These are phyloP conservation scores for Pelecanoides urinatrix DNA, from an alignment of 2,113 vertebrate genomes.

Conservation along the genomic window DNA sequence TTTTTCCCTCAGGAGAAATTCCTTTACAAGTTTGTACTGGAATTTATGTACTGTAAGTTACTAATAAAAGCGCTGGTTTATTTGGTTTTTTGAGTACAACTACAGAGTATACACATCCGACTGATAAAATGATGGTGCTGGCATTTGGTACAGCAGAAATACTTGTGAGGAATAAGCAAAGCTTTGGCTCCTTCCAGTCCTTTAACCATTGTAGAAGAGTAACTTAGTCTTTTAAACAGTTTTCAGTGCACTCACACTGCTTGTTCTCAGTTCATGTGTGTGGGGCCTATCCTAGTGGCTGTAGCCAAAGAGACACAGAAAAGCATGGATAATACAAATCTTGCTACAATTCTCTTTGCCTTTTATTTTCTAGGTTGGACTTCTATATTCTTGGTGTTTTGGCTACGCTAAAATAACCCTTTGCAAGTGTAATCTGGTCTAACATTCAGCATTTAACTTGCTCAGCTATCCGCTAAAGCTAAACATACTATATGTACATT, in stretches of 20 bases:
- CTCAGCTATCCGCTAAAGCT: background rate
- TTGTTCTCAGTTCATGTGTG: background rate
- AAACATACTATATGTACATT: background rate
- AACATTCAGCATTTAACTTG: background rate
- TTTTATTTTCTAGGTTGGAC: background rate
- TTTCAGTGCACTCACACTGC: background rate
- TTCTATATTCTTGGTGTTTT: background rate
- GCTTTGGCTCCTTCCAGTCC: background rate
- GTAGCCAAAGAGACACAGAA: background rate
- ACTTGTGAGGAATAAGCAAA: background rate
- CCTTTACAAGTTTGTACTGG: conserved; percentile 30
- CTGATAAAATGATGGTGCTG: background rate
- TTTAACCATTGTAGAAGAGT: background rate
- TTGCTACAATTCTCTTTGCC: background rate
- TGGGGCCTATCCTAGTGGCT: background rate
- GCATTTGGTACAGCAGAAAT: background rate
- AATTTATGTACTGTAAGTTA: conserved; percentile 45
- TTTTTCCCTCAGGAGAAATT: conserved; percentile 41
- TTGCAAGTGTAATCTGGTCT: background rate
- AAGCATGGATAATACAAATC: background rate
- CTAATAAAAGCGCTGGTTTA: background rate
- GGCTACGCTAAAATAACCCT: background rate
- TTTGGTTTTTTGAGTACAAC: background rate
- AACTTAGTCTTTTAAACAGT: background rate
- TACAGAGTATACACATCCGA: background rate